Evolutionary conservation across 2,797 vertebrate species (phyloP), one percentile per base, ranked within the genome.

Genomic region (Apogon talboti): DNA sequence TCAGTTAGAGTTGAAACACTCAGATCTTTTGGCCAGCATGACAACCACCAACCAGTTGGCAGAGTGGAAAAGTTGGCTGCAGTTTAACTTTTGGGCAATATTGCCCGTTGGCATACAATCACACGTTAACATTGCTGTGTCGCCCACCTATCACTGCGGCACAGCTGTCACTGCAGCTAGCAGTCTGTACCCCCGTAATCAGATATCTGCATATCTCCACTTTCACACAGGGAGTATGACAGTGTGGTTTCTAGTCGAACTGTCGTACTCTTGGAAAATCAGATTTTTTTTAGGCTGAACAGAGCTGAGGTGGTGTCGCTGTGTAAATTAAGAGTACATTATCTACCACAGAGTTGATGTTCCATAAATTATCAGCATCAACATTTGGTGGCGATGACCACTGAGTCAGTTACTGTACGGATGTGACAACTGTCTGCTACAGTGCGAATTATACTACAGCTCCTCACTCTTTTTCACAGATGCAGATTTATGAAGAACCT

Each of bases 91-190:
- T 87, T 82, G 80, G 85, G 85, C 86, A 87, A 87, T 87, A 89
- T 90, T 89, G 86, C 87, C 82, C 59, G 54, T 86, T 89, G 87
- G 88, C 89, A 86, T 79, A 61, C 82, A 88, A 81, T 90, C 88
- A 89, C 77, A 88, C 78, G 35, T 80, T 74, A 86, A 85, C 82
- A 63, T 87, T 78, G 82, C 84, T 72, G 83, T 79, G 89, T 89
- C 80, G 89, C 87, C 87, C 89, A 89, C 89, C 89, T 90, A 90
- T 90, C 87, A 81, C 79, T 85, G 85, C 54, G 68, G 77, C 87
- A 88, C 87, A 90, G 85, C 89, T 89, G 89, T 88, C 84, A 86
- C 84, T 88, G 90, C 84, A 87, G 86, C 71, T 14, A 76, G 70
- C 74, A 84, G 81, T 49, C 82, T 84, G 84, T 82, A 79, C 79